Conservation (phyloP, 2,888 invertebrate genomes). For the Agelastica alni region DNA sequence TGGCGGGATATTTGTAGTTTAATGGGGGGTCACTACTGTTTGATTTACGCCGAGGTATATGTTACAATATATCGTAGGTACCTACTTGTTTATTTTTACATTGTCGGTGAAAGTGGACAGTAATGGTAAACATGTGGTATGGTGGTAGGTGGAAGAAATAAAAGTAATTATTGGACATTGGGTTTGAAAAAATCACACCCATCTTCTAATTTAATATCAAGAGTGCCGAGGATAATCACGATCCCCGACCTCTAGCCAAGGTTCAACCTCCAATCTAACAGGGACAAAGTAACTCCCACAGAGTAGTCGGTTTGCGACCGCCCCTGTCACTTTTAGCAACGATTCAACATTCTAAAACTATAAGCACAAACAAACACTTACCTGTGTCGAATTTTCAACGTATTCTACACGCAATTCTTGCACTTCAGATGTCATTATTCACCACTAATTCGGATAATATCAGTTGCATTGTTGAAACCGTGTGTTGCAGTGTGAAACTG, state of each 20-base stretch:
- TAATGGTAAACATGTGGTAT: too few relatives aligned
- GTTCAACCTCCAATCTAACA: conserved; percentile 49
- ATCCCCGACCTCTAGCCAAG: conserved; percentile 39
- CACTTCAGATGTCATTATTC: conserved; percentile 40
- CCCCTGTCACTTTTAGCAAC: conserved; percentile 35
- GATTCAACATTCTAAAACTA: conserved; percentile 25
- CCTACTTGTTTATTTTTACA: too few relatives aligned
- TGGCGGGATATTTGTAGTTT: too few relatives aligned
- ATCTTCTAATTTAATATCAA: conserved; percentile 31
- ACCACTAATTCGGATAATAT: conserved; percentile 27
- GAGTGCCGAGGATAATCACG: conserved; percentile 32
- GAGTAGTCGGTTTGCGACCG: conserved; percentile 41
- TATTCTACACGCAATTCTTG: conserved; percentile 47
- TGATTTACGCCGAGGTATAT: too few relatives aligned
- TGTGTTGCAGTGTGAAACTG: conserved; percentile 36
- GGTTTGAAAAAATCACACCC: conserved; percentile 31
- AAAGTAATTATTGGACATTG: conserved; percentile 34
- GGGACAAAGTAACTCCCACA: conserved; percentile 47
- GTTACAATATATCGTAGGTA: too few relatives aligned
- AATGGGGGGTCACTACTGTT: too few relatives aligned
- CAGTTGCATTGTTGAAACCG: conserved; percentile 34
- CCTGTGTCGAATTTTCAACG: conserved; percentile 49
- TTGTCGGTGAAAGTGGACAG: too few relatives aligned
- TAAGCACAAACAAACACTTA: conserved; percentile 36
- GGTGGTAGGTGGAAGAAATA: conserved; percentile 5